Evolutionary conservation across 2,113 vertebrate species (phyloP).

Genomic region (Coreoperca whiteheadi): DNA sequence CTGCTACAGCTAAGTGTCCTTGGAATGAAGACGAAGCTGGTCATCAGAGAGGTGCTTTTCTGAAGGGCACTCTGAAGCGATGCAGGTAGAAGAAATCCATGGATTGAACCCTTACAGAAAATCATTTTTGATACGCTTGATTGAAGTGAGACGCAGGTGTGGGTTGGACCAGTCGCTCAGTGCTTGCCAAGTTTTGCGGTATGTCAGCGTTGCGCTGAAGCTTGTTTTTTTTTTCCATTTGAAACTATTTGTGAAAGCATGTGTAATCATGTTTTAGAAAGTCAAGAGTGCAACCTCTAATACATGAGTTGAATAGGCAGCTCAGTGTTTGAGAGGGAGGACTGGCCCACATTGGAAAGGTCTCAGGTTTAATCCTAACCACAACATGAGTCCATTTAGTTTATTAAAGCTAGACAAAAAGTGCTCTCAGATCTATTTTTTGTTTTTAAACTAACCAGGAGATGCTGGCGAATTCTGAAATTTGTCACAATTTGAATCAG

Average conservation of each 20-base stretch:
- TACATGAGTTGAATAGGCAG: background rate
- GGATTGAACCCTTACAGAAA: background rate
- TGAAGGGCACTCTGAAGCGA: background rate
- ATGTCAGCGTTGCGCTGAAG: background rate
- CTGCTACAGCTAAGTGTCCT: background rate
- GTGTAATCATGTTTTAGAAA: background rate
- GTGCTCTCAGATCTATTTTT: background rate
- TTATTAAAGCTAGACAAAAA: background rate
- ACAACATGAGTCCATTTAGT: background rate
- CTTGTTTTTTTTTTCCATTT: background rate
- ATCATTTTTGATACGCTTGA: background rate
- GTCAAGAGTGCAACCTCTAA: background rate
- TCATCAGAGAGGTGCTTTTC: constrained; percentile 4
- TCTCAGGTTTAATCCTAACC: background rate
- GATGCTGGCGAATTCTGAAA: background rate
- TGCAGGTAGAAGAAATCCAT: background rate
- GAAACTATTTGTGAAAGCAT: background rate
- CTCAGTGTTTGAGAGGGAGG: background rate
- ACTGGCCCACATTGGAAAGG: background rate
- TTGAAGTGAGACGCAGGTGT: background rate
- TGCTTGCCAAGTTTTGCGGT: background rate
- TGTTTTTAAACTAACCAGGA: background rate
- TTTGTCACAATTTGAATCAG: background rate
- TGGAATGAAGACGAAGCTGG: background rate
- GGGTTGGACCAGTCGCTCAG: background rate